These are phyloP conservation scores for Megamerina dolium DNA, from an alignment of 2,888 invertebrate genomes.

Conservation along the genomic window DNA sequence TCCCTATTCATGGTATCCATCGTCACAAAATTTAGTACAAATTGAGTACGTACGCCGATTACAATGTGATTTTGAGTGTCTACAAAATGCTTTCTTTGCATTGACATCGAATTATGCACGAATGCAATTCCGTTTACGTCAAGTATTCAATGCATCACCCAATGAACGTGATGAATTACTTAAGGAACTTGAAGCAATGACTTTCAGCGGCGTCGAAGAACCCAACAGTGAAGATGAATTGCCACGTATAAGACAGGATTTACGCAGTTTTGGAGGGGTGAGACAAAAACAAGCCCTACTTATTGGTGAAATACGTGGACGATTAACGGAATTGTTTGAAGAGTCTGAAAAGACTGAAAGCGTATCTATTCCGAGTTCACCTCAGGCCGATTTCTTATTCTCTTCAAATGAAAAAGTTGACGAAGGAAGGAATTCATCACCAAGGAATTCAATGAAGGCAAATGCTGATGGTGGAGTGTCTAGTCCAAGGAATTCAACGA, in stretches of 20 bases:
- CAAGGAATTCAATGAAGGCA: too few species aligned
- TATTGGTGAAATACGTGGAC: constrained; percentile 25
- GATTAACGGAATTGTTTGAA: constrained; percentile 4
- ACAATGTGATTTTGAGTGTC: constrained; percentile 30
- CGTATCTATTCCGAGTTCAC: background rate
- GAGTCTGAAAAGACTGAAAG: constrained; percentile 1
- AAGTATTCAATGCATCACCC: constrained; percentile 28
- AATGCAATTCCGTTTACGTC: constrained; percentile 38
- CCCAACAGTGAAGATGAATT: constrained; percentile 17
- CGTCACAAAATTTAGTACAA: constrained; percentile 7
- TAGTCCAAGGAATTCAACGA: too few species aligned
- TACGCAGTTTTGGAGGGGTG: constrained; percentile 28
- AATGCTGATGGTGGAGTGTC: too few species aligned
- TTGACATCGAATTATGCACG: constrained; percentile 38
- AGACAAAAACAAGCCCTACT: constrained; percentile 28
- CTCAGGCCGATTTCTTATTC: too few species aligned
- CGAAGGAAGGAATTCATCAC: too few species aligned
- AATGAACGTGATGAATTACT: constrained; percentile 27
- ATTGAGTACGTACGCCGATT: constrained; percentile 30
- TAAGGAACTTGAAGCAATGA: constrained; percentile 29
- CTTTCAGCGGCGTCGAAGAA: constrained; percentile 23
- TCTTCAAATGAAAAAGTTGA: too few species aligned
- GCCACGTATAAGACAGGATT: constrained; percentile 27
- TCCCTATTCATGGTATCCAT: constrained; percentile 14
- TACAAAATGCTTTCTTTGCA: constrained; percentile 33